Evolutionary conservation across 2,797 vertebrate species (phyloP).

Genomic region (Sebastes hubbsi): DNA sequence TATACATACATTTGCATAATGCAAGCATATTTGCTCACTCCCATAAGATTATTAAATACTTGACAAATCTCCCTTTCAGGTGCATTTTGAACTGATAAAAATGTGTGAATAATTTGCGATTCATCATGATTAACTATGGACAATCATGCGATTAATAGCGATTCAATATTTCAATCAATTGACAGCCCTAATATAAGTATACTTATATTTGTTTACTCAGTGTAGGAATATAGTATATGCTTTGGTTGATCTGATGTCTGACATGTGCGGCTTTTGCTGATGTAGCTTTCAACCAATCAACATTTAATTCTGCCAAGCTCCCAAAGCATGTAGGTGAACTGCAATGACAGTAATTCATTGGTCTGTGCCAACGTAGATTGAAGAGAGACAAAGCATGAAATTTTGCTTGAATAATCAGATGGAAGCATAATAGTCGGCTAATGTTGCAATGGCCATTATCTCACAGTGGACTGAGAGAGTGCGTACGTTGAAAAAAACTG

Average conservation of each 20-base stretch:
- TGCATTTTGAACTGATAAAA: rapidly evolving
- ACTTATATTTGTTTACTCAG: background rate
- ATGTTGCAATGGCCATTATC: conserved; percentile 6
- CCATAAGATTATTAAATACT: too few relatives aligned
- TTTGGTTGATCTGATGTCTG: background rate
- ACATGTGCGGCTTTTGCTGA: background rate
- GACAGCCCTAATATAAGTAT: background rate
- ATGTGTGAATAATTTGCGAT: too few relatives aligned
- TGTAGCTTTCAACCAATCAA: conserved; percentile 8
- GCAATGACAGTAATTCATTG: conserved; percentile 7
- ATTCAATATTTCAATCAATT: too few relatives aligned
- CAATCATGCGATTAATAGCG: too few relatives aligned
- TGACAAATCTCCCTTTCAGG: too few relatives aligned
- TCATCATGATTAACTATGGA: too few relatives aligned
- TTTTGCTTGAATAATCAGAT: background rate
- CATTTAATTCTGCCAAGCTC: background rate
- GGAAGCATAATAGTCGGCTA: background rate
- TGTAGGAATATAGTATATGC: background rate
- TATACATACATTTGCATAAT: too few relatives aligned
- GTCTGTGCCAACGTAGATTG: background rate
- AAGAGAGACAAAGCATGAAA: background rate
- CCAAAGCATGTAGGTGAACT: background rate
- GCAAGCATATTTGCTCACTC: too few relatives aligned
- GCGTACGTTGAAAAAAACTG: background rate
- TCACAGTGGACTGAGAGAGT: background rate